These are phyloP conservation scores for Subanguina moxae DNA, from an alignment of 1,140 invertebrate genomes.

Conservation along the genomic window DNA sequence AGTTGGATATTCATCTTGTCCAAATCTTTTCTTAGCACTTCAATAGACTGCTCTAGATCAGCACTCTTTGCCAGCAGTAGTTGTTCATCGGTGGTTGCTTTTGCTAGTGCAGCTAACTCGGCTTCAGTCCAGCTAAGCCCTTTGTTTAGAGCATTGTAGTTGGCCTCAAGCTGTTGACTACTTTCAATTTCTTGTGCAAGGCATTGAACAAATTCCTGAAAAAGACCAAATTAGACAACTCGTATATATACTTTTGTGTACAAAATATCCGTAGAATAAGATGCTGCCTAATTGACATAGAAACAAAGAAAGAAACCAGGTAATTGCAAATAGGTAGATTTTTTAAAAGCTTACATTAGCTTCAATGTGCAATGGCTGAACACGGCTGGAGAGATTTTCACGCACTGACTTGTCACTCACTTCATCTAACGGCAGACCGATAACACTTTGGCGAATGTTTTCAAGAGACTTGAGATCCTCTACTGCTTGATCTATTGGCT, in stretches of 20 bases:
- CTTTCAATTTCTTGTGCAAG: background rate
- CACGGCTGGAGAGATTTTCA: background rate
- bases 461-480: background rate
- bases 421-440: background rate
- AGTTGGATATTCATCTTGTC: background rate
- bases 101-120: background rate
- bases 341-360: background rate
- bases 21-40: background rate
- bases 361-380: background rate
- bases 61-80: background rate
- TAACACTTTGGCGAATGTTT: background rate
- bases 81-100: background rate
- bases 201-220: background rate
- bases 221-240: background rate
- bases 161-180: background rate
- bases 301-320: no score
- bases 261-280: no score
- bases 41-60: background rate
- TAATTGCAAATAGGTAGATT: no score
- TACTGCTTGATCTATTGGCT: background rate
- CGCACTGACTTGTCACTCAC: background rate
- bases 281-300: no score
- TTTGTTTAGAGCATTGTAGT: background rate
- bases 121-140: background rate
- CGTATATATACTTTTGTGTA: no score